Percentiles rank a stretch among this genome's conserved stretches.
Conservation (phyloP, 2,888 invertebrate genomes). For the Drosophila diplacantha region DNA sequence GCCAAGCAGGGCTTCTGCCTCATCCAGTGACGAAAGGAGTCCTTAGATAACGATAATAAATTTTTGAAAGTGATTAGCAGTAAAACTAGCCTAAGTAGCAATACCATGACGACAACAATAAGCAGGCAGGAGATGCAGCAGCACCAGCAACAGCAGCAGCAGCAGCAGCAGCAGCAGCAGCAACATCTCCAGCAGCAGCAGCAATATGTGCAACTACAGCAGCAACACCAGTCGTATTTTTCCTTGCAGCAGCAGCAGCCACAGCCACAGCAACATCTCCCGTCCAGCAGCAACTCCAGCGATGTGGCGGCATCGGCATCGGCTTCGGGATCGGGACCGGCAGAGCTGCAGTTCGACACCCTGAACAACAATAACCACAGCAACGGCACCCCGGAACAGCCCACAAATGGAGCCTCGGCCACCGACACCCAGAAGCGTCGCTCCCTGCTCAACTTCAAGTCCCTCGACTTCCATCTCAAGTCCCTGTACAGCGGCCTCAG, state of each 20-base stretch:
- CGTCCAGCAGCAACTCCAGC: constrained; percentile 29
- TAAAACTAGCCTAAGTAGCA: constrained; percentile 78
- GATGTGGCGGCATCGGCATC: constrained; percentile 6
- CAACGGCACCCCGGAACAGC: constrained; percentile 53
- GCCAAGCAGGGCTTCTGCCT: constrained; percentile 85
- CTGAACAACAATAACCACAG: constrained; percentile 70
- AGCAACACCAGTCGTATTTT: constrained; percentile 36
- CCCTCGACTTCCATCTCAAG: constrained; percentile 77
- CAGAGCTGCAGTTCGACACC: constrained; percentile 47
- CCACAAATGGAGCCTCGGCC: constrained; percentile 2
- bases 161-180: constrained; percentile 21
- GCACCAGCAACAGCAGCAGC: constrained; percentile 59
- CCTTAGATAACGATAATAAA: constrained; percentile 79
- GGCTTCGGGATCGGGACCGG: constrained; percentile 37
- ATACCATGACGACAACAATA: constrained; percentile 78
- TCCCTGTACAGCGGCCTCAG: constrained; percentile 76
- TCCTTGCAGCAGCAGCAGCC: constrained; percentile 50
- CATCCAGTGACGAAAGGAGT: constrained; percentile 86
- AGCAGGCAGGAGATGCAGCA: constrained; percentile 77
- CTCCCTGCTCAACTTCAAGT: constrained; percentile 76
- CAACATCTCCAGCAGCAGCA: constrained; percentile 61
- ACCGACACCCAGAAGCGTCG: constrained; percentile 47
- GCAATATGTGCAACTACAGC: constrained; percentile 39
- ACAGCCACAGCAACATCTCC: constrained; percentile 46
- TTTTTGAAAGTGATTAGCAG: constrained; percentile 78